These are phyloP conservation scores for Eciton burchellii DNA, from an alignment of 1,140 invertebrate species.

Conservation along the genomic window DNA sequence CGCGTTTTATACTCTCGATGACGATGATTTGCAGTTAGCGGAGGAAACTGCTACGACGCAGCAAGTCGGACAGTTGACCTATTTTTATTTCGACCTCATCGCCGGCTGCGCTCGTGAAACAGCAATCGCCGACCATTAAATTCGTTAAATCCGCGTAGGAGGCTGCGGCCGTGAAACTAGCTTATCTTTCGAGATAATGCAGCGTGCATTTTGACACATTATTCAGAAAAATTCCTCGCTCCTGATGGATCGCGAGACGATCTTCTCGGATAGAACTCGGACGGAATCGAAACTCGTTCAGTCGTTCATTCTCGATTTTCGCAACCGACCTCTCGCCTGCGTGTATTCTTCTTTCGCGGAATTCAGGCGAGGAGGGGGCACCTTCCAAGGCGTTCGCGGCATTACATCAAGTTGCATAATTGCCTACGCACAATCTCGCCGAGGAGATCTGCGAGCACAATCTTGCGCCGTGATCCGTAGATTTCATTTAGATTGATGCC, in stretches of 20 bases:
- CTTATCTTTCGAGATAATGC: background rate
- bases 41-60: slow-evolving; percentile 28
- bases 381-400: slow-evolving; percentile 39
- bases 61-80: slow-evolving; percentile 64
- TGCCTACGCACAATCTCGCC: slow-evolving; percentile 75
- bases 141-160: background rate
- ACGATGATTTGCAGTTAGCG: slow-evolving; percentile 63
- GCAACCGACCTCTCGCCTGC: background rate
- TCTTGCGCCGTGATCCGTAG: slow-evolving; percentile 63
- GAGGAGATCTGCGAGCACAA: slow-evolving; percentile 68
- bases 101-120: slow-evolving; percentile 39
- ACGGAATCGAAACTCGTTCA: no score
- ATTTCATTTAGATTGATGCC: slow-evolving; percentile 77
- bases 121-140: slow-evolving; percentile 1
- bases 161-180: background rate
- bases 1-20: slow-evolving; percentile 55
- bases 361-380: background rate
- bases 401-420: slow-evolving; percentile 76
- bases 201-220: background rate
- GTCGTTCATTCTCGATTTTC: background rate
- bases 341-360: background rate
- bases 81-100: slow-evolving; percentile 64
- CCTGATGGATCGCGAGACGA: background rate
- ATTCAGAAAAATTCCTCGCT: no score
- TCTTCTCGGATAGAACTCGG: background rate